Evolutionary conservation across 2,888 invertebrate genomes (phyloP).

Genomic region (Arenicola marina): DNA sequence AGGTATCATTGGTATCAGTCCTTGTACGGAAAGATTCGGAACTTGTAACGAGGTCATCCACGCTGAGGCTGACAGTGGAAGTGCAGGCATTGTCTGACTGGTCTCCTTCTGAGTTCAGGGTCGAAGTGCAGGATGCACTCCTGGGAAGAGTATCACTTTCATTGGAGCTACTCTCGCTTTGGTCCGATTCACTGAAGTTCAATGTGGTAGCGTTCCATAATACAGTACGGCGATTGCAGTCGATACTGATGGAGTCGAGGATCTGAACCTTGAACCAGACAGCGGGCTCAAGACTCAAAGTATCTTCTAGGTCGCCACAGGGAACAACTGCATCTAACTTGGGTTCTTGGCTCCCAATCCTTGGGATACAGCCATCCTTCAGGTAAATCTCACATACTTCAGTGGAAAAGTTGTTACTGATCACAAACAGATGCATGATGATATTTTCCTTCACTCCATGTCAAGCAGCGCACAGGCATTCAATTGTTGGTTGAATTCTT

Average conservation of each 20-base stretch:
- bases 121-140: no score
- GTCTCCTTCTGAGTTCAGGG: no score
- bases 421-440: slow-evolving; percentile 14
- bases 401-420: neutral
- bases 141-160: no score
- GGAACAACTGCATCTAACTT: neutral
- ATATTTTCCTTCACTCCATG: no score
- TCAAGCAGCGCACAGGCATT: no score
- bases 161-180: neutral
- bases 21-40: neutral
- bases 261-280: slow-evolving; percentile 52
- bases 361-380: slow-evolving; percentile 23
- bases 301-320: slow-evolving; percentile 1
- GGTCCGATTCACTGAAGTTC: neutral
- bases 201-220: slow-evolving; percentile 33
- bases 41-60: neutral
- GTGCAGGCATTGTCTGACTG: no score
- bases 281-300: slow-evolving; percentile 41
- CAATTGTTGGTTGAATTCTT: no score
- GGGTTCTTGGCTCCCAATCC: slow-evolving; percentile 20
- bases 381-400: slow-evolving; percentile 25
- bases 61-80: neutral
- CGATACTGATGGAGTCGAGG: slow-evolving; percentile 45
- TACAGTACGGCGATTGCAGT: slow-evolving; percentile 42
- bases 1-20: neutral